phyloP scores from a whole-genome alignment of 2,888 invertebrate species.

The Campoplex nolae region DNA sequence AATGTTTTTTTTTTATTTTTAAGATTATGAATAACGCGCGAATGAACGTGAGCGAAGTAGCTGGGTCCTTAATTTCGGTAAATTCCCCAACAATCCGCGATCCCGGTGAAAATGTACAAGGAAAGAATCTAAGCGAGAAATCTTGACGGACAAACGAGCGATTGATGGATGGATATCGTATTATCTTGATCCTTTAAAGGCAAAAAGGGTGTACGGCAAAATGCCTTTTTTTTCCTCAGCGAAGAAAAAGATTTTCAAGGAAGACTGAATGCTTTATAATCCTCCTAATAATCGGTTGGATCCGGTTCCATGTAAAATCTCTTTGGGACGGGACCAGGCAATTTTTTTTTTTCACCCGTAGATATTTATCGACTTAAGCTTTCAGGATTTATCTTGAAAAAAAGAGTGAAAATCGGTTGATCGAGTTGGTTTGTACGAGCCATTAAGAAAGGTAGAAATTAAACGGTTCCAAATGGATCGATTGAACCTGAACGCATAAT shows the following conservation, averaged over 20 bases:
- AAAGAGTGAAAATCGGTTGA: background rate
- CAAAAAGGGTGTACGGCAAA: background rate
- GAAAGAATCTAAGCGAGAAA: background rate
- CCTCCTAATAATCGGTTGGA: no score
- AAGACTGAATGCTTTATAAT: no score
- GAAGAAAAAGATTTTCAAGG: slow-evolving; percentile 5
- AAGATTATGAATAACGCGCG: background rate
- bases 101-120: background rate
- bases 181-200: background rate
- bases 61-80: background rate
- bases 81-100: background rate
- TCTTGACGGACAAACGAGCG: slow-evolving; percentile 12
- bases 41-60: no score
- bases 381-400: slow-evolving; percentile 11
- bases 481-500: slow-evolving; percentile 23
- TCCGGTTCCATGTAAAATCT: no score
- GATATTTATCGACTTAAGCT: slow-evolving; percentile 46
- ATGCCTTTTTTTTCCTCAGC: background rate
- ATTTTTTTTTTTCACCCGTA: background rate
- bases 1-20: background rate
- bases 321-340: background rate
- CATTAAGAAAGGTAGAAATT: background rate
- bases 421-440: background rate
- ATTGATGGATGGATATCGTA: slow-evolving; percentile 9
- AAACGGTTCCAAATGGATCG: slow-evolving; percentile 28